Evolutionary conservation across 2,888 invertebrate genomes (phyloP).

Genomic region (Baronia brevicornis): DNA sequence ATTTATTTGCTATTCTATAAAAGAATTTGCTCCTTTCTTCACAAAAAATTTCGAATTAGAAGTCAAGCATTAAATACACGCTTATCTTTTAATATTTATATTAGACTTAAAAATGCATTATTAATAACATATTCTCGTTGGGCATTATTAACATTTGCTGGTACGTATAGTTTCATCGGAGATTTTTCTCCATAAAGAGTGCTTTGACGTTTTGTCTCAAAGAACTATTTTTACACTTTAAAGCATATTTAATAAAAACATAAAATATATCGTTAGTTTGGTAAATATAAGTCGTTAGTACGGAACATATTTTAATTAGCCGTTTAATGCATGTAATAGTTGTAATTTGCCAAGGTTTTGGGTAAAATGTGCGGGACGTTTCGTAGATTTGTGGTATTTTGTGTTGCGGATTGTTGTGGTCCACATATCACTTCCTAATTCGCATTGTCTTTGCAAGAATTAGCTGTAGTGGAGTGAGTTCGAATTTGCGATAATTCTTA

Average conservation of each 20-base stretch:
- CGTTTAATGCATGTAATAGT: slow-evolving; percentile 68
- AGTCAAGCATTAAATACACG: slow-evolving; percentile 27
- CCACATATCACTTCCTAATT: too few species aligned
- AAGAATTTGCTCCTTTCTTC: slow-evolving; percentile 35
- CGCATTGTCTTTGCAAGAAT: too few species aligned
- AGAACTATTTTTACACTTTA: slow-evolving; percentile 69
- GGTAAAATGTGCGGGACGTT: slow-evolving; percentile 30
- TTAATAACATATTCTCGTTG: slow-evolving; percentile 34
- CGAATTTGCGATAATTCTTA: too few species aligned
- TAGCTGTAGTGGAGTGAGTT: too few species aligned
- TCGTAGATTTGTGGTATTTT: slow-evolving; percentile 36
- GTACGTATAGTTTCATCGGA: slow-evolving; percentile 28
- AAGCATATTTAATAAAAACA: slow-evolving; percentile 53
- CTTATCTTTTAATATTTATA: slow-evolving; percentile 35
- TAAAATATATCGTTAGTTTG: slow-evolving; percentile 67
- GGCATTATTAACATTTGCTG: slow-evolving; percentile 54
- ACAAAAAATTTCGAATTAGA: slow-evolving; percentile 36
- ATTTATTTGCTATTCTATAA: slow-evolving; percentile 58
- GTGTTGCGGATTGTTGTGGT: slow-evolving; percentile 41
- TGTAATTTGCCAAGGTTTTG: slow-evolving; percentile 47
- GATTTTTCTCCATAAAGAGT: slow-evolving; percentile 30
- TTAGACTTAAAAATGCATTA: slow-evolving; percentile 31
- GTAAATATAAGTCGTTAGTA: slow-evolving; percentile 62
- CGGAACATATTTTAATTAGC: slow-evolving; percentile 68
- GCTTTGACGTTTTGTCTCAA: slow-evolving; percentile 56